phyloP scores from a whole-genome alignment of 2,113 vertebrate genomes.

The human (Homo sapiens) region GRCh38 chr4:150408501-150409000 shows the following conservation, averaged over 20 bases:
- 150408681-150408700: not conserved
- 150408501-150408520: not conserved
- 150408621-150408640: constrained; percentile 7
- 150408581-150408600: not conserved
- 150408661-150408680: constrained; percentile 2
- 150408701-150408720: not conserved
- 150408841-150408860: not conserved
- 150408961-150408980: not conserved
- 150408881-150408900: not conserved
- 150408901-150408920: not conserved
- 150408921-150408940: not conserved
- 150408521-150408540: not conserved
- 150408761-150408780: not conserved
- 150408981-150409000: not conserved
- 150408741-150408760: not conserved
- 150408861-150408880: not conserved
- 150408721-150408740: not conserved
- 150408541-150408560: not conserved
- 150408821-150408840: not conserved
- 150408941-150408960: not conserved
- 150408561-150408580: not conserved
- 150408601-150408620: not conserved
- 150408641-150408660: not conserved
- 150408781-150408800: not conserved
- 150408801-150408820: not conserved